Base-by-base conservation (phyloP, 2,113 vertebrate genomes). In the Dinomys branickii region DNA sequence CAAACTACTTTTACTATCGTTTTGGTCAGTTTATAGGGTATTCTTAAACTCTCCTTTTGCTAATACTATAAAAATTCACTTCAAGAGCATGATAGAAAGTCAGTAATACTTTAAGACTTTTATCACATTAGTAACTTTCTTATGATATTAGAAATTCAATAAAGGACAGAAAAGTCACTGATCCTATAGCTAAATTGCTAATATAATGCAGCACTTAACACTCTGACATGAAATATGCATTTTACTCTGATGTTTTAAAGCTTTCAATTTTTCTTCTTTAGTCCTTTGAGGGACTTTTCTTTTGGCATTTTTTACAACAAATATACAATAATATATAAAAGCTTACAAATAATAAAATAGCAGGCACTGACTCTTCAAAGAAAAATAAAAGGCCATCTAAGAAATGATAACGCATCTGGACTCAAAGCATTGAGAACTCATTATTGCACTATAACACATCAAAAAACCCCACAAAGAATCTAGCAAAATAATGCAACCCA, bases 1-100 rank as follows among this genome's bases (percentile, higher is more conserved):
- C 47, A 85, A 97, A 52, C 90, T 2, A 82, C 95, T 97, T 98
- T 96, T 95, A 95, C 97, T 95, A 94, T 94, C 16, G 94, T 95
- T 97, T 98, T 97, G 87, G 52, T 54, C 96, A 96, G 84, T 98
- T 98, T 90, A 94, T 97, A 91, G 87, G 38, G 91, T 84, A 95
- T 97, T 96, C 95, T 97, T 81, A 94, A 98, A 97, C 97, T 97
- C 90, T 97, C 80, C 9, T 97, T 98, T 97, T 98, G 80, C 88
- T 98, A 98, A 98, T 97, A 92, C 30, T 98, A 98, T 98, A 98
- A 98, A 98, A 98, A 98, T 97, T 98, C 92, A 96, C 96, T 98
- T 98, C 98, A 98, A 80, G 77, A 92, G 86, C 50, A 89, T 97
- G 97, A 98, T 71, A 98, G 97, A 98, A 98, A 98, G 61, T 97